Percentiles rank a stretch among this genome's conserved stretches.
Conservation (phyloP, 2,888 invertebrate genomes). For the Lasioglossum leucozonium region DNA sequence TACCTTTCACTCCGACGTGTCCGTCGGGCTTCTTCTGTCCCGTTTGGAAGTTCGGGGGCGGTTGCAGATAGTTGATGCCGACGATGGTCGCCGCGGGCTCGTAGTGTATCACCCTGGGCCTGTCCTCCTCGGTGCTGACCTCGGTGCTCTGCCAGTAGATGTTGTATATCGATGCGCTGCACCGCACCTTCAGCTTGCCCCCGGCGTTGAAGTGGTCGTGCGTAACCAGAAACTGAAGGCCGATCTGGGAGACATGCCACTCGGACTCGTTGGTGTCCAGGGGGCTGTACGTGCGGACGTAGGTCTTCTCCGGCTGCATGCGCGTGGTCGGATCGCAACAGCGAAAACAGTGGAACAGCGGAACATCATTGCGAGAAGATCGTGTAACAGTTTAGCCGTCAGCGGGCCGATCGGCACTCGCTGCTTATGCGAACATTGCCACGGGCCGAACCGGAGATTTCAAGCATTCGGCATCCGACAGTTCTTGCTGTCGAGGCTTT, state of each 20-base stretch:
- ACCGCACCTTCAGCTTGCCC: conserved; percentile 87
- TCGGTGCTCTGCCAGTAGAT: conserved; percentile 89
- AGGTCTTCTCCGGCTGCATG: conserved; percentile 76
- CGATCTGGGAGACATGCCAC: conserved; percentile 85
- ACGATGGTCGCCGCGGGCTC: conserved; percentile 81
- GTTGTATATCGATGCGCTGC: conserved; percentile 88
- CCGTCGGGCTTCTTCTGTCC: conserved; percentile 83
- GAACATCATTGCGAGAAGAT: background rate
- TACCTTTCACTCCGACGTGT: conserved; percentile 83
- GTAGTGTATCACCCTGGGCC: conserved; percentile 77
- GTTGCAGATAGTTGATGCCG: conserved; percentile 82
- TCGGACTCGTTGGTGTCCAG: conserved; percentile 81
- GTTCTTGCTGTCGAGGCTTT: too few species aligned
- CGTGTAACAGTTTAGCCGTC: background rate
- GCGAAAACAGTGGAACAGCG: background rate
- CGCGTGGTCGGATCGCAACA: background rate
- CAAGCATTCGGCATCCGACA: too few species aligned
- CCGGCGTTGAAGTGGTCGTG: conserved; percentile 85
- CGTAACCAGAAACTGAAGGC: conserved; percentile 86
- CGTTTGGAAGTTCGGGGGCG: conserved; percentile 83
- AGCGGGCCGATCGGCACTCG: too few species aligned
- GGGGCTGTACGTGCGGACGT: conserved; percentile 77
- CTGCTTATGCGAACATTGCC: background rate
- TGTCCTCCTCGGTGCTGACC: conserved; percentile 88
- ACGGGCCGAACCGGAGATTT: background rate